Evolutionary conservation across 1,140 invertebrate species (phyloP), one percentile per base, ranked within the genome.

Genomic region (Dinoponera quadriceps): DNA sequence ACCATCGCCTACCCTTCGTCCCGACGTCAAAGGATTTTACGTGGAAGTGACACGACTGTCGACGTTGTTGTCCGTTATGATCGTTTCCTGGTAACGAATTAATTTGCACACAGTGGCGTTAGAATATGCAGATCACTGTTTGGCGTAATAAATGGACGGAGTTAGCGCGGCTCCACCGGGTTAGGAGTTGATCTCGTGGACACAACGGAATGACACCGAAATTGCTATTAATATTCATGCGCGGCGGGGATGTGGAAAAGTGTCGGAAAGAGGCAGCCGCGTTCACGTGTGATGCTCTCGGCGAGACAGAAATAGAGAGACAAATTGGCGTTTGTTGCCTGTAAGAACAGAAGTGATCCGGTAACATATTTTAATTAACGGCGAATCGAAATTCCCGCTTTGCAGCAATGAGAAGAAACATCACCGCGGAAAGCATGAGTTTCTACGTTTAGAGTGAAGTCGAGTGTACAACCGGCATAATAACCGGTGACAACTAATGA

Each of bases 141-240:
- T 74, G 71, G 78, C 71, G 59, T 82, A 74, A 82, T 82, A 82
- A 82, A 82, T 74, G 69, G 66, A 63, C 69, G 68, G 69, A 57
- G 78, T 80, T 80, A 80, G 65, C 51, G 33, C 75, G 49, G 75
- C 75, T 57, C 27, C 75, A 29, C 51, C 22, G 75, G 54, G 65
- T 80, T 71, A 71, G 75, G 51, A 80, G 75, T 71, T 80, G 75
- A 80, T 80, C 75, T 71, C 81, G 73, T 84, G 84, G 66, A 81
- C 72, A 60, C 68, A 62, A 84, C 65, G 44, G 63, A 82, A 69
- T 71, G 75, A 80, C 65, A 80, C 65, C 65, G 80, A 63, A 77
- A 69, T 84, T 69, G 83, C 80, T 65, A 84, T 84, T 82, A 72
- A 84, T 84, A 82, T 82, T 73, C 65, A 80, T 80, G 75, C 51